phyloP scores from a whole-genome alignment of 1,140 invertebrate species.

The Ridgeia piscesae region DNA sequence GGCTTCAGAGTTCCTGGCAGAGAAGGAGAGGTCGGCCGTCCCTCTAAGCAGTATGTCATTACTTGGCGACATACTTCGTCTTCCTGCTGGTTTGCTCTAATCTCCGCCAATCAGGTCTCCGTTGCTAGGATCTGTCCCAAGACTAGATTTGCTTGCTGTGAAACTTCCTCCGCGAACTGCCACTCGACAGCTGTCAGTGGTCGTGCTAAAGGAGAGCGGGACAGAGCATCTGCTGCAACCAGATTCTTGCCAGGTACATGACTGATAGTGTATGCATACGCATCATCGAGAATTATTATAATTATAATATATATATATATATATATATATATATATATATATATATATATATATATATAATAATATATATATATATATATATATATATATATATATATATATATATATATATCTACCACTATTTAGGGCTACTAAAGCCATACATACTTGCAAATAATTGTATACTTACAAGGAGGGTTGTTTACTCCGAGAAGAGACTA shows the following conservation, averaged over 20 bases:
- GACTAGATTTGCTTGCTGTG: constrained; percentile 11
- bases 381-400: too few species aligned
- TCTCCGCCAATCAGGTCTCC: background rate
- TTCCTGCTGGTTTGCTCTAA: background rate
- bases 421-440: too few species aligned
- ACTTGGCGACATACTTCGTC: constrained; percentile 2
- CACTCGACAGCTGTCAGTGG: background rate
- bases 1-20: constrained; percentile 14
- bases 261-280: constrained; percentile 13
- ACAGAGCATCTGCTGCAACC: constrained; percentile 13
- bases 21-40: background rate
- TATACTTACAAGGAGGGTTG: too few species aligned
- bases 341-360: too few species aligned
- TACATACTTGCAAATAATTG: too few species aligned
- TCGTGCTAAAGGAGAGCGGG: background rate
- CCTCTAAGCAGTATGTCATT: constrained; percentile 3
- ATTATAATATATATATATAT: too few species aligned
- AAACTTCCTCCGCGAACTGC: background rate
- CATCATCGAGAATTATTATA: too few species aligned
- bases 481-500: too few species aligned
- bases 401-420: too few species aligned
- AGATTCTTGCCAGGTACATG: constrained; percentile 15
- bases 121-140: background rate
- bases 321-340: too few species aligned
- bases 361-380: too few species aligned